Evolutionary conservation across 2,797 vertebrate species (phyloP).

Genomic region (Malurus leucopterus): DNA sequence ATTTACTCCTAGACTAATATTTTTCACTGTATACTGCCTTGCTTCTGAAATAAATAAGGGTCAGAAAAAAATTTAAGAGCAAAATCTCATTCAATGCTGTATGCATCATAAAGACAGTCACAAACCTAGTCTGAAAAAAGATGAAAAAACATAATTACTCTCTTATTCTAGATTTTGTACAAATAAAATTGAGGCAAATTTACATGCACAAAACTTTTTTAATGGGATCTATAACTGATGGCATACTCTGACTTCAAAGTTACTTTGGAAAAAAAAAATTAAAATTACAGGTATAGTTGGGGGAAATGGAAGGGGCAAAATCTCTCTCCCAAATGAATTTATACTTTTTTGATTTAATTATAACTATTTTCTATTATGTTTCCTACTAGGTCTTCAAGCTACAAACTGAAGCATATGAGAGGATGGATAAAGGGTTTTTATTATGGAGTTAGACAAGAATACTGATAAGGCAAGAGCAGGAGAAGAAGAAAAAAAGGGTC

Average conservation of each 20-base stretch:
- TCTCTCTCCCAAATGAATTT: not conserved
- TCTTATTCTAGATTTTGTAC: not conserved
- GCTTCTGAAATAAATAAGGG: not conserved
- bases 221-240: not conserved
- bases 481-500: not conserved
- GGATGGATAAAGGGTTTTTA: not conserved
- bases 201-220: not conserved
- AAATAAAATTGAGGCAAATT: not conserved
- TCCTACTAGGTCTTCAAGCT: not conserved
- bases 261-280: not conserved
- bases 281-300: fast-evolving
- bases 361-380: not conserved
- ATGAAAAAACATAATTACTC: not conserved
- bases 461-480: not conserved
- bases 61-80: not conserved
- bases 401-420: not conserved
- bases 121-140: not conserved
- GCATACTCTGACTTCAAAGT: not conserved
- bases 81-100: not conserved
- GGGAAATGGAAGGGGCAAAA: not conserved
- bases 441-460: not conserved
- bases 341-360: not conserved
- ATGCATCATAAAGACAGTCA: not conserved
- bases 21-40: not conserved
- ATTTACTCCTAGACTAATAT: not conserved